Evolutionary conservation across 2,797 vertebrate species (phyloP).

Genomic region (Oreochromis mossambicus): DNA sequence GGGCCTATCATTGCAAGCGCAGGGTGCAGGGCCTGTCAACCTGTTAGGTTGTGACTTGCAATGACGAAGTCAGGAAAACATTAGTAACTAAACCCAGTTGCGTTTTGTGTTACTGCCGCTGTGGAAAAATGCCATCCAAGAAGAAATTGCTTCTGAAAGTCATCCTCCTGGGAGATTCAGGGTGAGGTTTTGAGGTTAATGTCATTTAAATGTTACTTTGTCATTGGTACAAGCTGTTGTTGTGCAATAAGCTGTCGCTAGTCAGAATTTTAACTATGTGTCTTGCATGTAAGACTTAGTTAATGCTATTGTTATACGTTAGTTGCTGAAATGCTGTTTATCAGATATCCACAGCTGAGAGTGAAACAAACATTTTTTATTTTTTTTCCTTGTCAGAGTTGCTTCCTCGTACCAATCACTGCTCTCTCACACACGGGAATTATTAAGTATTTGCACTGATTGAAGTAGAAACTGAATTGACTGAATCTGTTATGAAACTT

Average conservation of each 20-base stretch:
- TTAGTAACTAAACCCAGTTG: neutral
- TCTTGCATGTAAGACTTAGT: neutral
- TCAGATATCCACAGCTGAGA: neutral
- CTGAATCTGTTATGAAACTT: neutral
- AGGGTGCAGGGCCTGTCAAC: neutral
- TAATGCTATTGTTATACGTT: neutral
- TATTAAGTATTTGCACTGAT: neutral
- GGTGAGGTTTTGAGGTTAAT: slow-evolving; percentile 74
- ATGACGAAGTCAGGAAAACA: neutral
- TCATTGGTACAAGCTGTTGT: neutral
- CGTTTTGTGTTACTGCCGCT: slow-evolving; percentile 31
- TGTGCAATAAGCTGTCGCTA: slow-evolving; percentile 14
- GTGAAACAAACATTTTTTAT: neutral
- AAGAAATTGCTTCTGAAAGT: slow-evolving; percentile 98
- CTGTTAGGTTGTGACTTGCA: neutral
- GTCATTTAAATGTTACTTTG: neutral
- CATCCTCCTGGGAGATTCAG: slow-evolving; percentile 93
- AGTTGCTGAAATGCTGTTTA: neutral
- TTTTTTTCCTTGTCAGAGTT: neutral
- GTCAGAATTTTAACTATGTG: slow-evolving; percentile 8
- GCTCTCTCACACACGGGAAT: neutral
- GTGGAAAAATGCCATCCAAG: slow-evolving; percentile 90
- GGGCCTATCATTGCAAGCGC: neutral
- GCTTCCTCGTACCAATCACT: neutral
- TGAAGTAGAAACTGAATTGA: neutral